These are phyloP conservation scores for Trochalopteron elliotii DNA, from an alignment of 2,113 vertebrate species.

Conservation along the genomic window DNA sequence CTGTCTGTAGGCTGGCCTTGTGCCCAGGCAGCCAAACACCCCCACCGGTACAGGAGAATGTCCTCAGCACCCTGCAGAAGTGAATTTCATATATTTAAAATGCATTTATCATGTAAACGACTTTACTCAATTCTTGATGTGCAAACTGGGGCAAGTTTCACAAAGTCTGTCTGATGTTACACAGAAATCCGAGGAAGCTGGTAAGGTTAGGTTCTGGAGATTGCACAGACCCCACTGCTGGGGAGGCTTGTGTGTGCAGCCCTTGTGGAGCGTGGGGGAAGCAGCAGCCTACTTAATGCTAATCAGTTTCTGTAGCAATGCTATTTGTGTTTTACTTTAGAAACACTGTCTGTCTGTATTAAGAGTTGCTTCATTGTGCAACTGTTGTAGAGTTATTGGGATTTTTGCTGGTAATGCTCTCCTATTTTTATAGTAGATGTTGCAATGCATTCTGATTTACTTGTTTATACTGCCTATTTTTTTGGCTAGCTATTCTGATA, in stretches of 20 bases:
- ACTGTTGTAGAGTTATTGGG: neutral
- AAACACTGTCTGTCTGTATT: neutral
- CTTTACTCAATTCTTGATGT: neutral
- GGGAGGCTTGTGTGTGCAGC: neutral
- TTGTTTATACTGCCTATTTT: neutral
- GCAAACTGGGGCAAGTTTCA: neutral
- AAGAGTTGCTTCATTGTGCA: neutral
- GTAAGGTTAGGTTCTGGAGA: neutral
- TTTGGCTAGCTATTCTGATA: neutral
- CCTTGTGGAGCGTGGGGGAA: neutral
- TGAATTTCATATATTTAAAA: neutral
- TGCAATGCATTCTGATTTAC: neutral
- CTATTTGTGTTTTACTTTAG: neutral
- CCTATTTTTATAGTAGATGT: neutral
- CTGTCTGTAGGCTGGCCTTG: too few species aligned
- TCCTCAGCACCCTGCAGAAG: neutral
- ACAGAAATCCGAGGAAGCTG: neutral
- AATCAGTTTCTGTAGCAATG: neutral
- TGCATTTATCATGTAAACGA: neutral
- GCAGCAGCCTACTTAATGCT: neutral
- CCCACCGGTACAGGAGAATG: neutral
- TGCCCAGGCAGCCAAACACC: neutral
- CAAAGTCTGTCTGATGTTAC: neutral
- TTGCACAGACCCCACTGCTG: neutral
- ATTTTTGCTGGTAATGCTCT: neutral